Base-by-base conservation (phyloP, 1,140 invertebrate genomes). In the Pissodes strobi region DNA sequence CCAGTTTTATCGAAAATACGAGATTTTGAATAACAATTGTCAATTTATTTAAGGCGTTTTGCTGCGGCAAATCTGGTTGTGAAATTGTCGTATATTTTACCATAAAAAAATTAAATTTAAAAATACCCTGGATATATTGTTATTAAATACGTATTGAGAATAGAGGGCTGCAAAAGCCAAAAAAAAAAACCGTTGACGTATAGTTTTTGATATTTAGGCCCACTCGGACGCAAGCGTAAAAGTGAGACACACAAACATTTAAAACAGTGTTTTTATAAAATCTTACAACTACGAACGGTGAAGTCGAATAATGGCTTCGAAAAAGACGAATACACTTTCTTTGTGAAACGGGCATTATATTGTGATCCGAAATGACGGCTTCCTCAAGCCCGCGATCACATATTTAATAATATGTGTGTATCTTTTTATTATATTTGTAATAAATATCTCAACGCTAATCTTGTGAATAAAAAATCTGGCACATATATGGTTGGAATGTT, bases 401-500 rank as follows among this genome's bases (percentile, higher is more conserved):
- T 27, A 27, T 27, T 27, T 27, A 27, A 27, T 27, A 27, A 72
- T 66, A 68, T 64, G 68, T 70, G 56, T 68, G 58, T 45, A 21
- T 45, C 17, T 46, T 30, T 39, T 58, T 41, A 56, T 57, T 18
- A 41, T 18, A 9, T 57, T 37, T 57, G 25, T 55, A 38, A 38
- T 55, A 55, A 57, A 67, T 64, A 56, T 63, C 67, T 64, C 52
- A 63, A 57, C 25, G 25, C 25, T 27, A 27, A 27, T 27, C 9
- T 27, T 27, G 25, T 27, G 25, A 75, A 77, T 77, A 78, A 78
- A 79, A 78, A 76, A 76, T 79, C 78, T 79, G 78, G 78, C 78
- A 79, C 78, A 78, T 79, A 77, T 74, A 76, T 77, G 78, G 78
- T 80, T 79, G 78, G 78, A 79, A 79, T 79, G 78, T 78, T 79